Evolutionary conservation across 2,113 vertebrate genomes (phyloP).

Genomic region (Lepus americanus): DNA sequence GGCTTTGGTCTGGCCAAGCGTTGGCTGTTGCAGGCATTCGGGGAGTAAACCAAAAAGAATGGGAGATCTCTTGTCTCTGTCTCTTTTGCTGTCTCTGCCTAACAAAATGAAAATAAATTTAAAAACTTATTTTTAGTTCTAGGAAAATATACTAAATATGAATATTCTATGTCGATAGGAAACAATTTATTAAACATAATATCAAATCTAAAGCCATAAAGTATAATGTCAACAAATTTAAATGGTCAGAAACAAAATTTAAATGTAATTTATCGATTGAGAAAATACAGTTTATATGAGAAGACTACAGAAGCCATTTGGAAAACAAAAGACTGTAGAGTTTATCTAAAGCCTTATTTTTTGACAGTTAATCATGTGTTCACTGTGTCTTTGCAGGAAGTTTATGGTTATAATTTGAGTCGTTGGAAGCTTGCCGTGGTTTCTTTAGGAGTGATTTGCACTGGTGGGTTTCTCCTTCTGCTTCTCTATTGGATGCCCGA

Average conservation of each 20-base stretch:
- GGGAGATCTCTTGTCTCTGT: no score
- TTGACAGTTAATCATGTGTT: conserved; percentile 40
- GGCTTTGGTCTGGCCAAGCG: no score
- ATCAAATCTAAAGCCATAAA: not conserved
- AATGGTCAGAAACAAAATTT: conserved; percentile 31
- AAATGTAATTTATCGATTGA: conserved; percentile 25
- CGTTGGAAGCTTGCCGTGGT: conserved; percentile 95
- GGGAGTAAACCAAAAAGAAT: no score
- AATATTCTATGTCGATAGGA: not conserved
- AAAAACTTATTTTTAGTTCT: not conserved
- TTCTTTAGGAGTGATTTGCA: conserved; percentile 92
- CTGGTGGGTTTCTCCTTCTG: conserved; percentile 97
- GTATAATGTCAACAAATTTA: not conserved
- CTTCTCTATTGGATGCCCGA: conserved; percentile 99
- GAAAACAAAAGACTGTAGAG: conserved; percentile 43
- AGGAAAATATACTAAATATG: not conserved
- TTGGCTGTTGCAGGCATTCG: no score
- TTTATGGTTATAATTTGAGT: conserved; percentile 94
- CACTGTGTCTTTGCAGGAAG: conserved; percentile 88
- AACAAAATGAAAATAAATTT: no score
- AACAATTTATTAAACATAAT: not conserved
- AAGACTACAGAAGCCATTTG: not conserved
- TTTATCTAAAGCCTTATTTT: not conserved
- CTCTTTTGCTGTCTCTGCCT: no score
- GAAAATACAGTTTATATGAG: conserved; percentile 28